Evolutionary conservation across 1,140 invertebrate genomes (phyloP).

Genomic region (Apis dorsata): DNA sequence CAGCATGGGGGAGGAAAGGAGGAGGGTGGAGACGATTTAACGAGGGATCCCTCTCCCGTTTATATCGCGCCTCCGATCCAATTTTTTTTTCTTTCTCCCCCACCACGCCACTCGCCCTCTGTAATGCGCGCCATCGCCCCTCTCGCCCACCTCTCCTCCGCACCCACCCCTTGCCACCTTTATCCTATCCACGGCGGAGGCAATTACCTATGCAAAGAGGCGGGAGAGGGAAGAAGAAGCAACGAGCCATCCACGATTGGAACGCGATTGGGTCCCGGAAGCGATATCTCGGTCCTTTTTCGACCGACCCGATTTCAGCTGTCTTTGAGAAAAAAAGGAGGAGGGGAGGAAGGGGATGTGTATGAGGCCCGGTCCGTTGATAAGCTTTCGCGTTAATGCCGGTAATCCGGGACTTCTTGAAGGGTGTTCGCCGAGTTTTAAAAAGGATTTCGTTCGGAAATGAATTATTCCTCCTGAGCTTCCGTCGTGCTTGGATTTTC

Average conservation of each 20-base stretch:
- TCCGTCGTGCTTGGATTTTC: not conserved
- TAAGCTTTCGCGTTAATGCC: conserved; percentile 44
- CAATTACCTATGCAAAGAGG: conserved; percentile 70
- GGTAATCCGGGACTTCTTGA: conserved; percentile 46
- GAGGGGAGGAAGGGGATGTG: not conserved
- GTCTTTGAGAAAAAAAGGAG: conserved; percentile 9
- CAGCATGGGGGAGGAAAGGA: not conserved
- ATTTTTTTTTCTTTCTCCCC: conserved; percentile 56
- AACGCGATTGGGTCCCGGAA: not conserved
- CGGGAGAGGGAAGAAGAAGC: conserved; percentile 55
- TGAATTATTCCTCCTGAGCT: conserved; percentile 35
- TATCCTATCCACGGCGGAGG: conserved; percentile 48
- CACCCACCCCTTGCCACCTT: conserved; percentile 49
- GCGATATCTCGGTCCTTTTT: conserved; percentile 12
- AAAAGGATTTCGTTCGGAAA: conserved; percentile 44
- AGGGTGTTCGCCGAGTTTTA: conserved; percentile 41
- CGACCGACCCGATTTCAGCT: conserved; percentile 27
- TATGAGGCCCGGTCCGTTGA: conserved; percentile 6
- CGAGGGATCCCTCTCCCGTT: conserved; percentile 48
- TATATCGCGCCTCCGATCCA: conserved; percentile 61
- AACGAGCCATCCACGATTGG: conserved; percentile 59
- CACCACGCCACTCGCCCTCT: conserved; percentile 15
- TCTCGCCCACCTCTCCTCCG: conserved; percentile 14
- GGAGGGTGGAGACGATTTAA: conserved; percentile 58
- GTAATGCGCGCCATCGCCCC: conserved; percentile 58